These are phyloP conservation scores for Gadopsis marmoratus DNA, from an alignment of 2,797 vertebrate genomes.

Conservation along the genomic window DNA sequence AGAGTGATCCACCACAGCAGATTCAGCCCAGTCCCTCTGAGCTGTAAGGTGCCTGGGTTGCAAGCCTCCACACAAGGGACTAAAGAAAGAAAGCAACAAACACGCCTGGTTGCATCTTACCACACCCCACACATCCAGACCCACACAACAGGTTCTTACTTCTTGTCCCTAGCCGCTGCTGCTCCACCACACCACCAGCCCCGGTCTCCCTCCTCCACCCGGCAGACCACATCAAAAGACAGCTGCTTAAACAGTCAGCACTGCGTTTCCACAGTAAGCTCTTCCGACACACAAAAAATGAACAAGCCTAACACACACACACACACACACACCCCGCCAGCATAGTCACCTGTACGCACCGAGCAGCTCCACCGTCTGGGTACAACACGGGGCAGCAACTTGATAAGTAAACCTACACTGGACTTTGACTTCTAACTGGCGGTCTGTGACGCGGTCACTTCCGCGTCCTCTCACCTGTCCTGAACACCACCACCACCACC, in stretches of 20 bases:
- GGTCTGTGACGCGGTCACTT: conserved; percentile 54
- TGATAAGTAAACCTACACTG: conserved; percentile 55
- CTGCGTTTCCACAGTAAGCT: not conserved
- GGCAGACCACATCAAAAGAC: conserved; percentile 61
- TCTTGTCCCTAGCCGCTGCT: conserved; percentile 2
- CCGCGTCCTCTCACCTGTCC: conserved; percentile 69
- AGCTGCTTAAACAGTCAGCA: conserved; percentile 35
- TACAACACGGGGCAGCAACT: conserved; percentile 12
- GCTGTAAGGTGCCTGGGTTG: conserved; percentile 43
- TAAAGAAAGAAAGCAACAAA: conserved; percentile 63
- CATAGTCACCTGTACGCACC: conserved; percentile 34
- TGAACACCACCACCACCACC: not conserved
- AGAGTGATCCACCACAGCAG: not conserved
- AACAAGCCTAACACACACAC: not conserved
- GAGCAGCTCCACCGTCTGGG: conserved; percentile 21
- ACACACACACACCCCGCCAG: not conserved
- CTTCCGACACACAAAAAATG: not conserved
- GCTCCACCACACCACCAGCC: conserved; percentile 6
- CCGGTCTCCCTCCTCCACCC: conserved; percentile 20
- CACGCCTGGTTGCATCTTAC: conserved; percentile 77
- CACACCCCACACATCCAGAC: conserved; percentile 75
- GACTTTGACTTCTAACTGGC: conserved; percentile 73
- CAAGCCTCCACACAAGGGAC: conserved; percentile 39
- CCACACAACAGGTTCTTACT: conserved; percentile 84
- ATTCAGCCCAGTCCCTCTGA: not conserved